Evolutionary conservation across 2,797 vertebrate species (phyloP).

Genomic region (Catostomus latipinnis): DNA sequence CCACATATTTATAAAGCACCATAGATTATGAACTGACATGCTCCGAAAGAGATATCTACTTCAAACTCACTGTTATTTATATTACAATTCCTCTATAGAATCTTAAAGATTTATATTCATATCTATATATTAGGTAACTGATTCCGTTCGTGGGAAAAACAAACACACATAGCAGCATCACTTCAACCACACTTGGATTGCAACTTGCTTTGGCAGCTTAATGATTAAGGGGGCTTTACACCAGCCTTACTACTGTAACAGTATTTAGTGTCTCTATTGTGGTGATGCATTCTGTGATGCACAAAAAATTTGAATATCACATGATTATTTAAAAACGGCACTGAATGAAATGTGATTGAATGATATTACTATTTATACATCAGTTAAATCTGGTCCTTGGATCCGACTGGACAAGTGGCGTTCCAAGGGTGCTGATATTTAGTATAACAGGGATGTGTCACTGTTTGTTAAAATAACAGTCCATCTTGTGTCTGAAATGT

Average conservation of each 20-base stretch:
- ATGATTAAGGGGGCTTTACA: constrained; percentile 63
- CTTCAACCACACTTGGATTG: constrained; percentile 80
- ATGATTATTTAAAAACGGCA: constrained; percentile 15
- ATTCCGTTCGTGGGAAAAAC: constrained; percentile 75
- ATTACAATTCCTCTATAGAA: constrained; percentile 77
- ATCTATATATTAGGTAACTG: constrained; percentile 80
- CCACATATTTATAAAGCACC: constrained; percentile 64
- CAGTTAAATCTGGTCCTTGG: too few relatives aligned
- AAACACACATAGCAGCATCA: constrained; percentile 83
- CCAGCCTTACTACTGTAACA: constrained; percentile 40
- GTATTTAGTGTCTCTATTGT: constrained; percentile 46
- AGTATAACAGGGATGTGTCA: too few relatives aligned
- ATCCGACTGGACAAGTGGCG: too few relatives aligned
- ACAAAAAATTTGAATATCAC: not conserved
- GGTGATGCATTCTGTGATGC: constrained; percentile 18
- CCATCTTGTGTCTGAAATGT: too few relatives aligned
- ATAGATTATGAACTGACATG: constrained; percentile 58
- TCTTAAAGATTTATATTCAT: constrained; percentile 68
- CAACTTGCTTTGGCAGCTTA: constrained; percentile 81
- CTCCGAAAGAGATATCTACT: constrained; percentile 64
- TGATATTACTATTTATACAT: not conserved
- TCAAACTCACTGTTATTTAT: constrained; percentile 74
- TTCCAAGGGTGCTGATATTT: too few relatives aligned
- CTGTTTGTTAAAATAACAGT: too few relatives aligned
- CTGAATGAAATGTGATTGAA: constrained; percentile 19